These are phyloP conservation scores for Trididemnum miniatum DNA, from an alignment of 23 tunicate species.

Conservation along the genomic window DNA sequence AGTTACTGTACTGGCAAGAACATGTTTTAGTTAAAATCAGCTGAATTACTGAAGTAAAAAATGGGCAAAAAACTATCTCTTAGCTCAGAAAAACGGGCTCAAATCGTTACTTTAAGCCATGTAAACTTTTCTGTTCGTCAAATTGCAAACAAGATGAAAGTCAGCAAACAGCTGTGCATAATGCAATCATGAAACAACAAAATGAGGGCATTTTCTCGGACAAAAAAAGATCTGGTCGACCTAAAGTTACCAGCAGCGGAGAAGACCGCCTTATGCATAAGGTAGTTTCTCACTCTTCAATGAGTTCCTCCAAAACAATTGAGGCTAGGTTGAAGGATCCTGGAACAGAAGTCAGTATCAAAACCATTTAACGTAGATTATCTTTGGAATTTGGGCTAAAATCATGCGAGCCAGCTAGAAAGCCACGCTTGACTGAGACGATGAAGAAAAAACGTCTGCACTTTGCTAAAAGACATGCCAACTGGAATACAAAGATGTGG, in stretches of 20 bases:
- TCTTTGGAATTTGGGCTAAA: conserved; percentile 12
- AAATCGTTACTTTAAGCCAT: conserved; percentile 33
- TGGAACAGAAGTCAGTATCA: conserved; percentile 27
- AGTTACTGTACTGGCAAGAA: too few relatives aligned
- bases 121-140: conserved; percentile 37
- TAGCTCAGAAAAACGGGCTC: conserved; percentile 35
- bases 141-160: conserved; percentile 29
- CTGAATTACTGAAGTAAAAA: conserved; percentile 11
- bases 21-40: conserved; percentile 14
- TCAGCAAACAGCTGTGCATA: conserved; percentile 29
- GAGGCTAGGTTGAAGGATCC: conserved; percentile 9
- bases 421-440: conserved; percentile 35
- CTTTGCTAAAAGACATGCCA: conserved; percentile 16
- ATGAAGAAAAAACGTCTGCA: conserved; percentile 5
- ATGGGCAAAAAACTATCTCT: conserved; percentile 27
- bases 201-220: conserved; percentile 32
- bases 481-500: conserved; percentile 4
- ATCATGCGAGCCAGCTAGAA: conserved; percentile 10
- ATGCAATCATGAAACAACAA: conserved; percentile 40
- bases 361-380: conserved; percentile 14
- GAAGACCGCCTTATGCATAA: conserved; percentile 26
- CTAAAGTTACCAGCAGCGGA: conserved; percentile 36
- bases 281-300: conserved; percentile 22
- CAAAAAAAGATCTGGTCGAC: conserved; percentile 36
- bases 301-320: conserved; percentile 31